Base-by-base conservation (phyloP, 2,888 invertebrate genomes). In the Dasypogon diadema region DNA sequence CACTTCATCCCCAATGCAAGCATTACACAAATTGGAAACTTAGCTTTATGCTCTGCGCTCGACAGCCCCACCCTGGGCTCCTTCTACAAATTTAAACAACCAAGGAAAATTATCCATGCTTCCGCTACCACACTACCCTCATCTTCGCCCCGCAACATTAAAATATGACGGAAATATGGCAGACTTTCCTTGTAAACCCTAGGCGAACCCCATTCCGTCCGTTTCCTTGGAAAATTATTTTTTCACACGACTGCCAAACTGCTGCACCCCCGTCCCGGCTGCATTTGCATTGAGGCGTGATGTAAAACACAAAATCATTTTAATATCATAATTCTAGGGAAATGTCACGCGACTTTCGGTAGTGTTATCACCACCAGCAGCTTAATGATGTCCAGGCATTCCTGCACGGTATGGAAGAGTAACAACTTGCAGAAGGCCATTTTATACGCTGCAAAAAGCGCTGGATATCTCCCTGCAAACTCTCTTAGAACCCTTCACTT, bases 231-330 rank as follows among this genome's bases (percentile, higher is more conserved):
- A 12, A 42, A 42, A 42, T 42, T 42, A 12, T 12, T 42, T 6
- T 10, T 42, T 42, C 42, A 42, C n/a, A 12, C 2, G 8, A 42
- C 34, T 30, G 30, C 26, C n/a, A 34, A 58, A n/a, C 30, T 58
- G 16, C 58, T 58, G 30, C 34, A 14, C 30, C 12, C 8, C n/a
- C 12, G 1, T n/a, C n/a, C n/a, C n/a, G n/a, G n/a, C n/a, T 63
- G 42, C 21, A 24, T 22, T 65, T 46, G 22, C 65, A 65, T 24
- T 65, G 14, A 65, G 24, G 42, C 65, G 14, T 65, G 22, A 46
- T 65, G n/a, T 65, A 22, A 65, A 65, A 22, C 46, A 48, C 26
- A 46, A 46, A 48, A 24, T 65, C 22, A 65, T 65, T 65, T 65
- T 65, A 65, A 65, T 65, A 48, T 48, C 65, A 65, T 46, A 65